Evolutionary conservation across 1,140 invertebrate genomes (phyloP).

Genomic region (Caenorhabditis remanei): DNA sequence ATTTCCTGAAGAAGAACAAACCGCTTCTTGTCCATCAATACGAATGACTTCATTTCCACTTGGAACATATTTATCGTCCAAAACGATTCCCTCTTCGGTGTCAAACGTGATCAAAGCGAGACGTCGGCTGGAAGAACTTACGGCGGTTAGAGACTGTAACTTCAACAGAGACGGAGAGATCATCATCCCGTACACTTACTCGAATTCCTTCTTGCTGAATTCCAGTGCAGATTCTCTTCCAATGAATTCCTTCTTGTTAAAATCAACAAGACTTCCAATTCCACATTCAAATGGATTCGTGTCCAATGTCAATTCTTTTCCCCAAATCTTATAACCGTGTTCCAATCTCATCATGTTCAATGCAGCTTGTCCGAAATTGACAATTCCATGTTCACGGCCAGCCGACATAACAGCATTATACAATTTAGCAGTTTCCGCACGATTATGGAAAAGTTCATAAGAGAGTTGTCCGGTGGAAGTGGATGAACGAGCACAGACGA

Average conservation of each 20-base stretch:
- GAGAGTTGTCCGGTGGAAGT: slow-evolving; percentile 67
- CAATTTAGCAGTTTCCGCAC: slow-evolving; percentile 67
- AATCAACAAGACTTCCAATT: slow-evolving; percentile 63
- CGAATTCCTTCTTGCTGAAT: slow-evolving; percentile 60
- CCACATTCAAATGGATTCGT: slow-evolving; percentile 70
- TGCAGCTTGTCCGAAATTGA: slow-evolving; percentile 67
- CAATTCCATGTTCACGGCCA: slow-evolving; percentile 64
- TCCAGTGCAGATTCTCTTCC: slow-evolving; percentile 60
- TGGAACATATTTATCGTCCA: slow-evolving; percentile 55
- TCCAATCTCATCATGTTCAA: slow-evolving; percentile 69
- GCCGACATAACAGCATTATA: slow-evolving; percentile 67
- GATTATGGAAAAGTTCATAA: slow-evolving; percentile 68
- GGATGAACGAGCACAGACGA: slow-evolving; percentile 67
- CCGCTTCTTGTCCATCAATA: slow-evolving; percentile 62
- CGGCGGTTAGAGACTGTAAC: neutral
- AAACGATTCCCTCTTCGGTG: slow-evolving; percentile 42
- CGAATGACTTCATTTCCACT: slow-evolving; percentile 63
- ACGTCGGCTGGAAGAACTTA: slow-evolving; percentile 52
- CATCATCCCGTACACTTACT: neutral
- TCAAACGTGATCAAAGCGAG: slow-evolving; percentile 63
- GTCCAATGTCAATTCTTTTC: slow-evolving; percentile 67
- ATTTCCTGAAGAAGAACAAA: too few species aligned
- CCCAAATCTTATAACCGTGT: slow-evolving; percentile 69
- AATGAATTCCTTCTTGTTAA: slow-evolving; percentile 66
- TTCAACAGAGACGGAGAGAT: neutral